Evolutionary conservation across 2,888 invertebrate species (phyloP), one percentile per base, ranked within the genome.

Genomic region (Stegana nigrithorax): DNA sequence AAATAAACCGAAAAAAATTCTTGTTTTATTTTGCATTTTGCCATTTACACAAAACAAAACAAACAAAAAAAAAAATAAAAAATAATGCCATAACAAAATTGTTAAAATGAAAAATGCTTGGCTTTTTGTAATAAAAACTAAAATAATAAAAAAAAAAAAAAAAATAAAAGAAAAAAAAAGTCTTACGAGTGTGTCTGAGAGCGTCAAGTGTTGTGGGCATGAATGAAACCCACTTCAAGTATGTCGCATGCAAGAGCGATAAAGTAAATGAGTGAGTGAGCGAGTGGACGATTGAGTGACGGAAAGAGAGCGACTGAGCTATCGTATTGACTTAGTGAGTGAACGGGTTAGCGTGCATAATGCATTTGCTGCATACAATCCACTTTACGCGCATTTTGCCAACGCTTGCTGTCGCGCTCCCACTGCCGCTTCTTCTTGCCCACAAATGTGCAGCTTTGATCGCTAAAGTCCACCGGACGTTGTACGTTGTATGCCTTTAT

Each of bases 171-270:
- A 6, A 47, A n/a, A n/a, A n/a, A n/a, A n/a, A n/a, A n/a, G n/a
- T n/a, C n/a, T n/a, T 55, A 55, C 12, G 32, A 14, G 10, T 25
- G 12, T 25, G 50, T 23, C 12, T 14, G 55, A 14, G 39, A 4
- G n/a, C 14, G 39, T 39, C 39, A 55, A 32, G 17, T 32, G 21
- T 77, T 77, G 75, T 79, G 75, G 78, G 78, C 67, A 64, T 71
- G 75, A 77, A 79, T 77, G 77, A 63, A 67, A 62, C 27, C 51
- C 58, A 50, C 36, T n/a, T n/a, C n/a, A n/a, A n/a, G n/a, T n/a
- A n/a, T n/a, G n/a, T n/a, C n/a, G n/a, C 25, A 60, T 47, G 59
- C 23, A 42, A 10, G 29, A n/a, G n/a, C n/a, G n/a, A n/a, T n/a
- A n/a, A n/a, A n/a, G n/a, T n/a, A 6, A 21, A 39, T 26, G 50